Evolutionary conservation across 2,113 vertebrate genomes (phyloP), one percentile per base, ranked within the genome.

Genomic region (Neomonachus schauinslandi): DNA sequence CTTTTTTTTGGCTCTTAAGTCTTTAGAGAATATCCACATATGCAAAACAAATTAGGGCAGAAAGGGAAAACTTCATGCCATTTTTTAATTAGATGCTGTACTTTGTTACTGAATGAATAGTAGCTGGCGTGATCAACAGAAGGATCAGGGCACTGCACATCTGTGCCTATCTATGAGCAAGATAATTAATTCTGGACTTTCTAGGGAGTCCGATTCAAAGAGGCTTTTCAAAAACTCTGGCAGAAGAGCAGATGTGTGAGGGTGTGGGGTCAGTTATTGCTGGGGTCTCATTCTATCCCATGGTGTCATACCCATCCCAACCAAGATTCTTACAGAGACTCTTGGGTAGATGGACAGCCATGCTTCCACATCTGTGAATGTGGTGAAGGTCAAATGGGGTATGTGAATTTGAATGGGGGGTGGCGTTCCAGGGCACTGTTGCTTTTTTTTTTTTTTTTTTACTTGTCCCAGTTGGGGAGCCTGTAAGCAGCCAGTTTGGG

Each of bases 11-110:
- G 71, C 96, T 98, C 97, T 92, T 98, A 98, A 97, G 93, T 98
- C 97, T 98, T 97, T 84, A 97, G 95, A 97, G 97, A 96, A 93
- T 98, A 98, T 90, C 97, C 49, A 98, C 97, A 96, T 94, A 98
- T 95, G 97, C 96, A 97, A 98, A 97, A 98, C 98, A 97, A 98
- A 98, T 98, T 96, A 98, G 97, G 95, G 96, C 95, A 93, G 97
- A 95, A 97, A 98, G 97, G 97, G 98, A 96, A 95, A 69, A 96
- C 92, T 76, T 81, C 72, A 80, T 97, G 96, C 83, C 92, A 97
- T 79, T 98, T 97, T 97, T 97, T 65, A 97, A 93, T 97, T 97
- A 98, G 98, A 97, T 12, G 80, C 92, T 89, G 76, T 26, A 46
- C 94, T 96, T 0, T 49, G 83, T 95, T 84, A 7, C 97, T 95